Percentiles rank a stretch among this genome's conserved stretches.
Conservation (phyloP, 2,888 invertebrate genomes). For the Calliscelio sp. region DNA sequence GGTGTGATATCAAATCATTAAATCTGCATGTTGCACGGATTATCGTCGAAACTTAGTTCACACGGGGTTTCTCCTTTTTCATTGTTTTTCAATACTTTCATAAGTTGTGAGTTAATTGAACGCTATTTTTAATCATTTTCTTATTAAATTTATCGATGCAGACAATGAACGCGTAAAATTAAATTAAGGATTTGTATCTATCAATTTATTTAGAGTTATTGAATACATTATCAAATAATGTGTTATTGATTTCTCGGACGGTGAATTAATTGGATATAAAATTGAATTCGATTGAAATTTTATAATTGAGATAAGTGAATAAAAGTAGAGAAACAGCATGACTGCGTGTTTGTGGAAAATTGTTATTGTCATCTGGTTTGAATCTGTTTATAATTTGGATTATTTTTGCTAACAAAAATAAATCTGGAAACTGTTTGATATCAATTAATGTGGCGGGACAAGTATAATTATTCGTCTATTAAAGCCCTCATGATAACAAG, state of each 20-base stretch:
- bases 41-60: slow-evolving; percentile 22
- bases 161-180: neutral
- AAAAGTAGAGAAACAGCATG: too few relatives aligned
- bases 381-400: too few relatives aligned
- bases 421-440: too few relatives aligned
- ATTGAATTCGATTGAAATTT: slow-evolving; percentile 12
- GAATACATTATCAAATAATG: slow-evolving; percentile 16
- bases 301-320: neutral
- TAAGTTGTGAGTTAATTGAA: slow-evolving; percentile 27
- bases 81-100: neutral
- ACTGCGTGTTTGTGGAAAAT: too few relatives aligned
- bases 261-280: slow-evolving; percentile 26
- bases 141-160: slow-evolving; percentile 10
- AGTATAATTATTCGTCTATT: too few relatives aligned
- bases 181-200: slow-evolving; percentile 2
- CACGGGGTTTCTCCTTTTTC: slow-evolving; percentile 23
- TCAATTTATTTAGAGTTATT: slow-evolving; percentile 6
- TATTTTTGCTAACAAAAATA: too few relatives aligned
- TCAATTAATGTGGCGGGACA: too few relatives aligned
- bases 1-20: slow-evolving; percentile 60
- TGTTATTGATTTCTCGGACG: neutral
- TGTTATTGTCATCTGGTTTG: too few relatives aligned
- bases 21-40: slow-evolving; percentile 36
- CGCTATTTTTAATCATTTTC: slow-evolving; percentile 4
- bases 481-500: too few relatives aligned